Percentiles rank a stretch among this genome's conserved stretches.
These are phyloP conservation scores for Agelastica alni DNA, from an alignment of 2,888 invertebrate genomes.

Conservation along the genomic window DNA sequence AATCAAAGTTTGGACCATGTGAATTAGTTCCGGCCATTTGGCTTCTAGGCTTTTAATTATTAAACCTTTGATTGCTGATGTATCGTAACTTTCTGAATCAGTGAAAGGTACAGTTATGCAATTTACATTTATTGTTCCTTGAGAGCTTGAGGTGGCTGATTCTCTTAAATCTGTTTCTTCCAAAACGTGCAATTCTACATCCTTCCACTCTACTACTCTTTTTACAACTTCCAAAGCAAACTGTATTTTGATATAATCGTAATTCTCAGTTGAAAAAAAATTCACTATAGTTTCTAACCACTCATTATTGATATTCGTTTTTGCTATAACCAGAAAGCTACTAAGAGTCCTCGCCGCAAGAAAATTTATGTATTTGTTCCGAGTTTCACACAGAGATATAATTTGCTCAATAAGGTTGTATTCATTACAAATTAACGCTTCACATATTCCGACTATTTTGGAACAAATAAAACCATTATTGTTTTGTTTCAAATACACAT, in stretches of 20 bases:
- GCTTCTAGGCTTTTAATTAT: slow-evolving; percentile 84
- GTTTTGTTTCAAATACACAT: slow-evolving; percentile 83
- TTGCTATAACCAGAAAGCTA: slow-evolving; percentile 81
- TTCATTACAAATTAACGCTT: slow-evolving; percentile 77
- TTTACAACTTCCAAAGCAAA: slow-evolving; percentile 85
- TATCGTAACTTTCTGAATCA: slow-evolving; percentile 82
- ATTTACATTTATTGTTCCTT: slow-evolving; percentile 40
- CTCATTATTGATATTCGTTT: slow-evolving; percentile 77
- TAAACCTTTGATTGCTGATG: slow-evolving; percentile 82
- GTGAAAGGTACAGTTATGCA: slow-evolving; percentile 69
- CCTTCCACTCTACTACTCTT: slow-evolving; percentile 87
- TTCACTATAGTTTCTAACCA: slow-evolving; percentile 80
- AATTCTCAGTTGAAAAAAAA: slow-evolving; percentile 69
- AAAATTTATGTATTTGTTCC: slow-evolving; percentile 80
- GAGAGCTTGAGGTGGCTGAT: slow-evolving; percentile 44
- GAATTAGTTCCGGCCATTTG: slow-evolving; percentile 82
- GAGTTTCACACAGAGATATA: slow-evolving; percentile 76
- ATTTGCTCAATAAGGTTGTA: slow-evolving; percentile 84
- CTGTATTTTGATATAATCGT: slow-evolving; percentile 74
- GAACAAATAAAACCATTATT: slow-evolving; percentile 81
- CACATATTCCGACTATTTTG: slow-evolving; percentile 78
- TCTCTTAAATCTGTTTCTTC: slow-evolving; percentile 64
- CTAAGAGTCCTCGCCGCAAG: slow-evolving; percentile 79
- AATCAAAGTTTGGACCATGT: slow-evolving; percentile 67
- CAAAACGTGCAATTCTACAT: slow-evolving; percentile 77